These are phyloP conservation scores for Odontocolon sp. DNA, from an alignment of 2,888 invertebrate species.

Conservation along the genomic window DNA sequence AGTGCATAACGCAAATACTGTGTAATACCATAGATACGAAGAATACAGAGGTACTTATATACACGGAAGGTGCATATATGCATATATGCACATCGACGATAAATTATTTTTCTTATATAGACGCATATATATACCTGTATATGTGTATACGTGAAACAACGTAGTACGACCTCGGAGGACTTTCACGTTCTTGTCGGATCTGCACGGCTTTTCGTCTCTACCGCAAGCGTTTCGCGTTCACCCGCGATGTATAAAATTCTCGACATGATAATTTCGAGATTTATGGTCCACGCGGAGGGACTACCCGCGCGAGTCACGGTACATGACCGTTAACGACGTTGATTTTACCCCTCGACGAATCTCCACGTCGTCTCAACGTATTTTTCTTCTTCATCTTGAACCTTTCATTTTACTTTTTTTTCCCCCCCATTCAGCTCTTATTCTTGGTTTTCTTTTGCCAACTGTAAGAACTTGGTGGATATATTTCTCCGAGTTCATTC, in stretches of 20 bases:
- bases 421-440: constrained; percentile 1
- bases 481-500: constrained; percentile 12
- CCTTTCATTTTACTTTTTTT: neutral
- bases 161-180: constrained; percentile 59
- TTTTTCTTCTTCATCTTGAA: constrained; percentile 10
- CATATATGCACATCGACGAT: constrained; percentile 22
- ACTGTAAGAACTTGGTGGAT: neutral
- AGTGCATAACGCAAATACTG: constrained; percentile 5
- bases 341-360: constrained; percentile 57
- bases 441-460: constrained; percentile 21
- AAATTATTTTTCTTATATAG: constrained; percentile 50
- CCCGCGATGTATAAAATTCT: constrained; percentile 68
- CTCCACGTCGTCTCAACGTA: constrained; percentile 3
- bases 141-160: constrained; percentile 18
- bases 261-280: constrained; percentile 72
- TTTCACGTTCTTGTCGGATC: constrained; percentile 60
- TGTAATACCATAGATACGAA: constrained; percentile 28
- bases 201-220: constrained; percentile 50
- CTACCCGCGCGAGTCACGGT: constrained; percentile 9
- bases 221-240: constrained; percentile 61
- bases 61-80: constrained; percentile 6
- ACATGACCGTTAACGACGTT: constrained; percentile 58
- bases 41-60: neutral
- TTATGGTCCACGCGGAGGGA: constrained; percentile 63
- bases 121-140: constrained; percentile 1